phyloP scores from a whole-genome alignment of 2,797 vertebrate species.

The Helicolenus hilgendorfi region DNA sequence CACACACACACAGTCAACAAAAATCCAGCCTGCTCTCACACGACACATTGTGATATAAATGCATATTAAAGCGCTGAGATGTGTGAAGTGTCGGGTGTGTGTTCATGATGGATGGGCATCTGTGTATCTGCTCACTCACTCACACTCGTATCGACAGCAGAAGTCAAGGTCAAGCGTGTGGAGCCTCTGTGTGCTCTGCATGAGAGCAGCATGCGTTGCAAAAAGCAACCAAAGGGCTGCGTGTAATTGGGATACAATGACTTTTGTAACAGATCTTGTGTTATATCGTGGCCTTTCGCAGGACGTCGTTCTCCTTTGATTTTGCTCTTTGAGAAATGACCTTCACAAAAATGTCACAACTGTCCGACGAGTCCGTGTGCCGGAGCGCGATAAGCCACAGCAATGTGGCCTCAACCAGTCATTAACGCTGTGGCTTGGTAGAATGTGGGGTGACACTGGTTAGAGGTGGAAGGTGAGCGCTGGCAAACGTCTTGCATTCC shows the following conservation, averaged over 20 bases:
- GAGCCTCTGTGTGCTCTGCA: conserved; percentile 1
- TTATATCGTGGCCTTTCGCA: conserved; percentile 45
- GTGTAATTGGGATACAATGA: conserved; percentile 54
- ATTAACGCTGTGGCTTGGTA: conserved; percentile 65
- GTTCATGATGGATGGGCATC: conserved; percentile 10
- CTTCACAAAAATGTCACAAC: conserved; percentile 69
- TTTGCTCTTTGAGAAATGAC: conserved; percentile 72
- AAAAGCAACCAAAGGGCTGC: conserved; percentile 27
- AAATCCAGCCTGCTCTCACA: background rate
- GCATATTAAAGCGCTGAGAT: conserved; percentile 7
- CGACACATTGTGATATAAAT: conserved; percentile 29
- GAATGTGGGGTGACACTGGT: conserved; percentile 29
- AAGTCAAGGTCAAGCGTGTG: conserved; percentile 64
- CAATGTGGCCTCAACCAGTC: conserved; percentile 65
- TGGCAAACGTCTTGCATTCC: conserved; percentile 44
- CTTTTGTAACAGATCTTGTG: conserved; percentile 53
- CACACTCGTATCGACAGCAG: conserved; percentile 33
- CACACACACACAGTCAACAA: conserved; percentile 1
- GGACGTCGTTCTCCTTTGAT: conserved; percentile 64
- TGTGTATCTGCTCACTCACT: conserved; percentile 9
- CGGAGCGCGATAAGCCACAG: conserved; percentile 74
- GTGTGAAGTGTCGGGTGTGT: background rate
- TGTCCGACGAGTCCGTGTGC: conserved; percentile 59
- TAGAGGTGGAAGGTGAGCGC: background rate
- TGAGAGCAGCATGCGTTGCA: background rate